These are phyloP conservation scores for Chlorospingus flavigularis DNA, from an alignment of 2,797 vertebrate species.

Conservation along the genomic window DNA sequence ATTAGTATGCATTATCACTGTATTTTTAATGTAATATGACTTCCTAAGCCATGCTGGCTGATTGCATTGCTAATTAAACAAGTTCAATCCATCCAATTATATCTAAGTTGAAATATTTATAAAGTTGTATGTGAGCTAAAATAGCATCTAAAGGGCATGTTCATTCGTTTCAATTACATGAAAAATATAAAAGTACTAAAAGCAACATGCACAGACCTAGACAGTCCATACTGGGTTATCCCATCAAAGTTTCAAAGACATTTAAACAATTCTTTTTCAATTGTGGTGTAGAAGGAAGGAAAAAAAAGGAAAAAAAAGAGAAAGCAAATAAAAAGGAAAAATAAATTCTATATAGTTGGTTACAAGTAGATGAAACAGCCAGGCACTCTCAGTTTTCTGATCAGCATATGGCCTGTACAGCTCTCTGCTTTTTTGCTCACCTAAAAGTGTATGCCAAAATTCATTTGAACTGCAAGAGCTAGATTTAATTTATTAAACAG, in stretches of 20 bases:
- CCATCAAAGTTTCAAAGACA: neutral
- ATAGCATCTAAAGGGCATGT: slow-evolving; percentile 64
- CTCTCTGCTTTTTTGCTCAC: neutral
- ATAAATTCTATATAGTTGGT: neutral
- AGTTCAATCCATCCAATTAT: slow-evolving; percentile 74
- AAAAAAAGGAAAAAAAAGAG: neutral
- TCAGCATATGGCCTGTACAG: neutral
- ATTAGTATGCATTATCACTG: slow-evolving; percentile 37
- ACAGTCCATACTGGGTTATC: neutral
- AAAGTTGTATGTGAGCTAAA: slow-evolving; percentile 66
- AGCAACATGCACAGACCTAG: neutral
- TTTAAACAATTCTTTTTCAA: neutral
- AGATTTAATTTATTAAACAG: neutral
- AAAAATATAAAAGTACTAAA: slow-evolving; percentile 25
- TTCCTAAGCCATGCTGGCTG: slow-evolving; percentile 53
- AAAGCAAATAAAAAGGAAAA: neutral
- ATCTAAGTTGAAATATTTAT: slow-evolving; percentile 75
- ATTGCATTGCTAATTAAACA: slow-evolving; percentile 72
- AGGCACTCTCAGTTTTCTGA: neutral
- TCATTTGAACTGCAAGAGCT: neutral
- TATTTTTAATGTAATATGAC: slow-evolving; percentile 30
- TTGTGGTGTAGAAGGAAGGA: neutral
- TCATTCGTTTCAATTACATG: slow-evolving; percentile 62
- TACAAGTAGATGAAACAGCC: neutral
- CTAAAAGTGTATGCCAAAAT: neutral